phyloP scores from a whole-genome alignment of 1,140 invertebrate genomes.

The Piezodorus guildinii region DNA sequence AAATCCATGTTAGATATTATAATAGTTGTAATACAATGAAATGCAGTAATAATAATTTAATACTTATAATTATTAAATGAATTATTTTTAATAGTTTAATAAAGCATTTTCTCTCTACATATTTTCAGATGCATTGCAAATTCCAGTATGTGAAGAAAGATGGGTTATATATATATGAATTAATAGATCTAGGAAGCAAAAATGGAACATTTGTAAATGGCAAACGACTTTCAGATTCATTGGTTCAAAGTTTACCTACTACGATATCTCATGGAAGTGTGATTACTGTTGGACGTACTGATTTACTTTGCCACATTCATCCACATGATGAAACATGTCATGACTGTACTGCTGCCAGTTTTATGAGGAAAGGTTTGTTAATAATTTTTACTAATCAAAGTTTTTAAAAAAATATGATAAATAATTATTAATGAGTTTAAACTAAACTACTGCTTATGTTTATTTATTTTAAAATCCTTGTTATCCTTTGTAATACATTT shows the following conservation, averaged over 20 bases:
- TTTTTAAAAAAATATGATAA: no score
- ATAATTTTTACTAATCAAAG: neutral
- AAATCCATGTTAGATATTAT: no score
- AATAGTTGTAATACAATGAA: no score
- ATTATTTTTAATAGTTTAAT: no score
- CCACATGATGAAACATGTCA: slow-evolving; percentile 72
- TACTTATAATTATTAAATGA: no score
- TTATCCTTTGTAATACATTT: no score
- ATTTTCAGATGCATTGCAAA: slow-evolving; percentile 7
- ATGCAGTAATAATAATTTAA: no score
- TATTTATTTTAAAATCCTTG: no score
- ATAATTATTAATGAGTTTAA: no score
- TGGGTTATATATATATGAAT: slow-evolving; percentile 47
- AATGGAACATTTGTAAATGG: slow-evolving; percentile 81
- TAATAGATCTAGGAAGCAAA: slow-evolving; percentile 71
- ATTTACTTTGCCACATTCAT: slow-evolving; percentile 77
- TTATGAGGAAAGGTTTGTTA: neutral
- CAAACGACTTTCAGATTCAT: slow-evolving; percentile 54
- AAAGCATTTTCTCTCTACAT: neutral
- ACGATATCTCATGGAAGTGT: slow-evolving; percentile 60
- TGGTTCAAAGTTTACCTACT: slow-evolving; percentile 50
- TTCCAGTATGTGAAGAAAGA: slow-evolving; percentile 46
- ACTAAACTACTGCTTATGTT: no score
- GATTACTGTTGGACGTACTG: slow-evolving; percentile 49
- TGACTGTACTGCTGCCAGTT: slow-evolving; percentile 74